Base-by-base conservation (phyloP, 2,797 vertebrate genomes). In the Ateles fusciceps region DNA sequence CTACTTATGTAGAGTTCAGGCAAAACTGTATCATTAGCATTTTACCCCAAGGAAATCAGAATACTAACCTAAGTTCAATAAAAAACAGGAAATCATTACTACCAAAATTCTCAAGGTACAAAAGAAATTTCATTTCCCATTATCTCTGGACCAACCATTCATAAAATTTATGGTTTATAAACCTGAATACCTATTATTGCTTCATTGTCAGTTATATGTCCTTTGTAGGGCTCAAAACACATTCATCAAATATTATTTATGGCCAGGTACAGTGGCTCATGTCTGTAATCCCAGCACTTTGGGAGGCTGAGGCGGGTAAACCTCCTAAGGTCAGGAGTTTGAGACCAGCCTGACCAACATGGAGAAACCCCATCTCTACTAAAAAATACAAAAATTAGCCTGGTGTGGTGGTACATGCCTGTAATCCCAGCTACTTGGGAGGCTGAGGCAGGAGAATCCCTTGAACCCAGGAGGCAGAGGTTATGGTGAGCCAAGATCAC, bases 81-180 rank as follows among this genome's bases (percentile, higher is more conserved):
- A 84, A 94, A 88, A 89, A 46, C 1, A 76, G 46, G 15, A 92
- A 95, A 83, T 83, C 39, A 89, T 57, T 74, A 64, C 61, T 19
- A 76, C 24, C 57, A 83, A 90, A 85, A 64, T 36, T 90, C 36
- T 74, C 52, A 90, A 90, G 36, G 36, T 33, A 85, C 12, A 46
- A 88, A 88, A 72, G 50, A 93, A 85, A 89, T 85, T 85, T 28
- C 52, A 89, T 72, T 50, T 89, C n/a, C 57, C 59, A 89, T 42
- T 85, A 89, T 59, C 57, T 71, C 28, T 50, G n/a, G 55, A 89
- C 50, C 42, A 96, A 89, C 15, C 55, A 85, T 59, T 96, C 50
- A 79, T 79, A 79, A 96, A 42, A 72, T 71, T n/a, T 85, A 72
- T 50, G 21, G 33, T 57, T 84, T 84, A 89, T n/a, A 84, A 89